A percentile compares a stretch with the other conserved stretches of the same genome.
Evolutionary conservation across 2,113 vertebrate genomes (phyloP).

Genomic region (Cepphus grylle): DNA sequence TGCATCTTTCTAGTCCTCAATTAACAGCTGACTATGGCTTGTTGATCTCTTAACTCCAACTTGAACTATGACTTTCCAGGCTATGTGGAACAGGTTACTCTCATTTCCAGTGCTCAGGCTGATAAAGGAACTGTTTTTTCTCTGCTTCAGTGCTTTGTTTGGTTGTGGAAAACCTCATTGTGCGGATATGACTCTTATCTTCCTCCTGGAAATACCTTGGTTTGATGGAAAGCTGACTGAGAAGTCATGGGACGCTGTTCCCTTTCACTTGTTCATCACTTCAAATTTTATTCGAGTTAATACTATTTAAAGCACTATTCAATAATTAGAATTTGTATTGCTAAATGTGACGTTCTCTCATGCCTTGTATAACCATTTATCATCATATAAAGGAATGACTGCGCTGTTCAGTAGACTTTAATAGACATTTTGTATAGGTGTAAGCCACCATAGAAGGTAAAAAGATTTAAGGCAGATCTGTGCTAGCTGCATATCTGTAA

Average conservation of each 20-base stretch:
- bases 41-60: background rate
- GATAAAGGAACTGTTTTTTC: background rate
- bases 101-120: background rate
- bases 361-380: background rate
- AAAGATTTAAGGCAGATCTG: background rate
- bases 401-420: background rate
- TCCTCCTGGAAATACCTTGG: background rate
- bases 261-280: background rate
- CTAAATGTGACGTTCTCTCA: background rate
- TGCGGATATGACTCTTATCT: background rate
- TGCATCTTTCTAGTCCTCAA: background rate
- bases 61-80: background rate
- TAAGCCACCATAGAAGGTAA: background rate
- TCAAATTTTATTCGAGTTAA: background rate
- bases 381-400: background rate
- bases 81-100: background rate
- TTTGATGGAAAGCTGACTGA: background rate
- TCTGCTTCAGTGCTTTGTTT: background rate
- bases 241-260: background rate
- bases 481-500: background rate
- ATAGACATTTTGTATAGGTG: background rate
- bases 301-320: background rate
- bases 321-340: background rate
- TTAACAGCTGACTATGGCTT: background rate
- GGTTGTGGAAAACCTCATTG: background rate